phyloP scores from a whole-genome alignment of 2,888 invertebrate genomes.

The Hydriomena furcata region DNA sequence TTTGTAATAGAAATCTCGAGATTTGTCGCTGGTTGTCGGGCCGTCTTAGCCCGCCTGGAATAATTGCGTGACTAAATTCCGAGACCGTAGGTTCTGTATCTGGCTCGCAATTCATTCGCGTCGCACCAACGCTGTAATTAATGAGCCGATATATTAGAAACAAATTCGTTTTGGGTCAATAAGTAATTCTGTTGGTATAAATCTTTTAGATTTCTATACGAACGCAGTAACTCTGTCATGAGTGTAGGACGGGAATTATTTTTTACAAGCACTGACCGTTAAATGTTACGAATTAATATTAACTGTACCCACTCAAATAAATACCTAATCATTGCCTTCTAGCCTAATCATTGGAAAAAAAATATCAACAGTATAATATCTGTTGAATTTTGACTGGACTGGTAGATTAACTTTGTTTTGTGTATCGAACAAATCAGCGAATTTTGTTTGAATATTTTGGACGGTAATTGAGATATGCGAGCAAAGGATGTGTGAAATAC shows the following conservation, averaged over 20 bases:
- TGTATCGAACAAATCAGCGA: too few relatives aligned
- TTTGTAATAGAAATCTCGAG: constrained; percentile 57
- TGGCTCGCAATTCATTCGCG: constrained; percentile 61
- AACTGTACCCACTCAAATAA: too few relatives aligned
- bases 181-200: constrained; percentile 50
- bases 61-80: constrained; percentile 70
- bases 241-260: neutral
- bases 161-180: constrained; percentile 64
- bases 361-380: too few relatives aligned
- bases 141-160: constrained; percentile 67
- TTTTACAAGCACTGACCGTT: neutral
- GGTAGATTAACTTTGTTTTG: too few relatives aligned
- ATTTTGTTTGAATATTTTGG: too few relatives aligned
- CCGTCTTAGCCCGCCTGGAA: constrained; percentile 48
- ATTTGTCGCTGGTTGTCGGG: constrained; percentile 46
- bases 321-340: too few relatives aligned
- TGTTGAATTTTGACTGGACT: too few relatives aligned
- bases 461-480: too few relatives aligned
- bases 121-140: constrained; percentile 61
- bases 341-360: too few relatives aligned
- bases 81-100: constrained; percentile 56
- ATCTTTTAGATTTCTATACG: constrained; percentile 45
- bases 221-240: constrained; percentile 13
- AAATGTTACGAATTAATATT: too few relatives aligned
- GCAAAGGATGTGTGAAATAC: too few relatives aligned